phyloP scores from a whole-genome alignment of 2,797 vertebrate genomes.

The Buphagus erythrorhynchus region DNA sequence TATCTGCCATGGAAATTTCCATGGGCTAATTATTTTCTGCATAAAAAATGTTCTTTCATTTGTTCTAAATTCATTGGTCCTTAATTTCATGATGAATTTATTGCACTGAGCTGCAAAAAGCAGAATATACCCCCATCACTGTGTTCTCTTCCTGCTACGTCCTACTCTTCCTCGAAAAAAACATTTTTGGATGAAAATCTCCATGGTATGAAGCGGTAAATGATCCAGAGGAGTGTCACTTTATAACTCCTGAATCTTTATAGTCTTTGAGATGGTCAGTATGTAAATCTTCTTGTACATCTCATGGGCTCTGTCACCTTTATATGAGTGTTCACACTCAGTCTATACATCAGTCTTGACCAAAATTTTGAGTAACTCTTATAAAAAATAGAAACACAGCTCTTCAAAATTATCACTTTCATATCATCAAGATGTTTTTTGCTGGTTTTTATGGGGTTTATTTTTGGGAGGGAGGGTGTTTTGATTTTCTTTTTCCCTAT shows the following conservation, averaged over 20 bases:
- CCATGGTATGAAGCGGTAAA: not conserved
- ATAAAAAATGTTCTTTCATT: not conserved
- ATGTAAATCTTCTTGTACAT: not conserved
- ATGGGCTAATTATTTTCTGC: not conserved
- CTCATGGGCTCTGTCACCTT: not conserved
- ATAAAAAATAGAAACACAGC: not conserved
- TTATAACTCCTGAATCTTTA: not conserved
- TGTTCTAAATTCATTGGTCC: not conserved
- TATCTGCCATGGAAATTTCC: not conserved
- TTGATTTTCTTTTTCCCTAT: not conserved
- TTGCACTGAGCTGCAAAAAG: not conserved
- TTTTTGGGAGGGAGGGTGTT: rapidly evolving
- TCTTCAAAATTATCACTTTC: not conserved
- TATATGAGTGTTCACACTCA: not conserved
- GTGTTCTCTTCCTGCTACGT: not conserved
- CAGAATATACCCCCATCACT: not conserved
- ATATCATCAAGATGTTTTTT: not conserved
- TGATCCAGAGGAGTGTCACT: not conserved
- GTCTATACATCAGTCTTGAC: not conserved
- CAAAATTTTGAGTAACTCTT: not conserved
- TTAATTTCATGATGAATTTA: not conserved
- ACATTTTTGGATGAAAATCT: not conserved
- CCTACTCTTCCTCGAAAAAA: not conserved
- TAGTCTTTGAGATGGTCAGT: not conserved
- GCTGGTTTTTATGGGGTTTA: not conserved